Percentiles rank a stretch among this genome's conserved stretches.
Evolutionary conservation across 1,140 invertebrate species (phyloP).

Genomic region (Drosophila elegans): DNA sequence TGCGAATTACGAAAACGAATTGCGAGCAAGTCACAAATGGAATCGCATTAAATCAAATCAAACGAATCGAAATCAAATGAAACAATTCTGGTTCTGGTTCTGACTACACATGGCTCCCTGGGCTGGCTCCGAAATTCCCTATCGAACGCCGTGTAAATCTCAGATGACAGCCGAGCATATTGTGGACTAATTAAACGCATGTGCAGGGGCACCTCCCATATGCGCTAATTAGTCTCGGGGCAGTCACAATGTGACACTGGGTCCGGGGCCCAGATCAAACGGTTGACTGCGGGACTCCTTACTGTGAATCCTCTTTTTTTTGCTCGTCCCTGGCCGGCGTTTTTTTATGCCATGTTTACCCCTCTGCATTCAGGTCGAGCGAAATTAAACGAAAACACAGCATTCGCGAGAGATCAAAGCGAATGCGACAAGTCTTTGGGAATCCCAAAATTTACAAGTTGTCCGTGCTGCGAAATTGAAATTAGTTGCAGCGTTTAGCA

Average conservation of each 20-base stretch:
- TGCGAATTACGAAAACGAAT: slow-evolving; percentile 48
- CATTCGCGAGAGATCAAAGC: slow-evolving; percentile 49
- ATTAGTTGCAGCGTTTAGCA: slow-evolving; percentile 28
- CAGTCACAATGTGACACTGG: slow-evolving; percentile 67
- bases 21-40: slow-evolving; percentile 31
- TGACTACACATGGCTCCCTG: slow-evolving; percentile 6
- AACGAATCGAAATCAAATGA: slow-evolving; percentile 46
- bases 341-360: slow-evolving; percentile 30
- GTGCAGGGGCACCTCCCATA: slow-evolving; percentile 40
- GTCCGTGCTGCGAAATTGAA: slow-evolving; percentile 26
- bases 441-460: slow-evolving; percentile 11
- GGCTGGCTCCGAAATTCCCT: slow-evolving; percentile 3
- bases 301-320: slow-evolving; percentile 4
- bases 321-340: slow-evolving; percentile 9
- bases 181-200: slow-evolving; percentile 74
- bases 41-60: slow-evolving; percentile 66
- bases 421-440: slow-evolving; percentile 29
- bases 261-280: slow-evolving; percentile 66
- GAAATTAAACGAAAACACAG: slow-evolving; percentile 56
- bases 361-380: slow-evolving; percentile 28
- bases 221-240: slow-evolving; percentile 67
- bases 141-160: slow-evolving; percentile 33
- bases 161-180: slow-evolving; percentile 54
- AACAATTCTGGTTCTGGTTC: slow-evolving; percentile 8
- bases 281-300: slow-evolving; percentile 27